phyloP scores from a whole-genome alignment of 64 coral and sea anemone species.

The Trachythela sp. region DNA sequence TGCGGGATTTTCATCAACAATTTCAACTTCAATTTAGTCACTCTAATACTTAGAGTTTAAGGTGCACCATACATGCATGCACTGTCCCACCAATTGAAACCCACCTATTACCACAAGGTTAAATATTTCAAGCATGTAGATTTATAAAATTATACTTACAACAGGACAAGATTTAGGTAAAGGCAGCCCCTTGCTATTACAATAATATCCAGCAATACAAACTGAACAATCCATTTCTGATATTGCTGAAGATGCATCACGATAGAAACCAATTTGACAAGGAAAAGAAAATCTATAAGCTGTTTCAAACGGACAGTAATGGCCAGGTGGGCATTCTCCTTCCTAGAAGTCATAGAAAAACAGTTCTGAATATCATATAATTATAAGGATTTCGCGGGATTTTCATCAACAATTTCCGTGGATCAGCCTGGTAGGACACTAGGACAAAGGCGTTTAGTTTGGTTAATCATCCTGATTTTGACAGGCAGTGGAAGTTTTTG shows the following conservation, averaged over 20 bases:
- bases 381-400: too few species aligned
- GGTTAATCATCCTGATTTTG: too few species aligned
- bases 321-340: constrained; percentile 73
- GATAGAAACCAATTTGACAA: constrained; percentile 87
- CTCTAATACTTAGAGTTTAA: too few species aligned
- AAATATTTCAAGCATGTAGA: background rate
- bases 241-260: constrained; percentile 77
- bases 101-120: too few species aligned
- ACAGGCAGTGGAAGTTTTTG: too few species aligned
- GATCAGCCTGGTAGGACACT: too few species aligned
- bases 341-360: constrained; percentile 53
- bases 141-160: constrained; percentile 48
- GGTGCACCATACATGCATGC: too few species aligned
- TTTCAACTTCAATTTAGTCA: too few species aligned
- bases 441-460: too few species aligned
- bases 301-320: constrained; percentile 84
- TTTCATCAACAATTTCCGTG: background rate
- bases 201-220: constrained; percentile 80
- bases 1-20: background rate
- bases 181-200: constrained; percentile 59
- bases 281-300: constrained; percentile 66
- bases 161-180: constrained; percentile 67
- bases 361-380: too few species aligned
- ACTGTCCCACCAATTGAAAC: too few species aligned
- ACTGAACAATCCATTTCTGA: constrained; percentile 88